Base-by-base conservation (phyloP, 2,888 invertebrate species). In the Chymomyza fuscimana region DNA sequence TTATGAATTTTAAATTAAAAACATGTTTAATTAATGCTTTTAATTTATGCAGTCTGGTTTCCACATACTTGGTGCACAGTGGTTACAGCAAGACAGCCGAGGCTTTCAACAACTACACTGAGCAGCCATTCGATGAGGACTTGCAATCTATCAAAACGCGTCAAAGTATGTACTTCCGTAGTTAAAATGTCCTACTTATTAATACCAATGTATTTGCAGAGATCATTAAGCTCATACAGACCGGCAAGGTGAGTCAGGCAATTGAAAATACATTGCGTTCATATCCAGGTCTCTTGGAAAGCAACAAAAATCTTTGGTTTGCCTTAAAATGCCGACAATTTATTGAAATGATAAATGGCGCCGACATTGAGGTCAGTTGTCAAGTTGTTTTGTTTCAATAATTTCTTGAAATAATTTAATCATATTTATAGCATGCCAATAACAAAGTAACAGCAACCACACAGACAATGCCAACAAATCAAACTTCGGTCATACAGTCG, bases 261-360 rank as follows among this genome's bases (percentile, higher is more conserved):
- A 97, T 99, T 89, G 97, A 97, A 89, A 93, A 95, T 81, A 98
- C 98, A 72, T 95, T 96, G 90, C 94, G 96, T 86, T 93, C 97
- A 81, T 99, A 98, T 93, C 99, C 99, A 4, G 97, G 96, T n/a
- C 94, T 99, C 74, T 93, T 99, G 89, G 98, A 98, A 92, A 94
- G 95, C 70, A 97, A 98, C 93, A 95, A 95, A 84, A 97, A 98
- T 92, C 94, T 99, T 86, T 94, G 97, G 91, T 99, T 99, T 93
- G 96, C 97, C 94, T 94, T 99, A 89, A 98, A 98, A 93, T 98
- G 98, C 91, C 95, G 99, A 76, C 99, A 99, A 93, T 99, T 99
- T 93, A 97, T 99, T 52, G 99, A 99, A 93, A 98, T 99, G 98
- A 97, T 99, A 79, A 97, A 97, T 92, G 97, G 97, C 70, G 95